Evolutionary conservation across 2,888 invertebrate species (phyloP), one percentile per base, ranked within the genome.

Genomic region (Neocrepidodera transversa): DNA sequence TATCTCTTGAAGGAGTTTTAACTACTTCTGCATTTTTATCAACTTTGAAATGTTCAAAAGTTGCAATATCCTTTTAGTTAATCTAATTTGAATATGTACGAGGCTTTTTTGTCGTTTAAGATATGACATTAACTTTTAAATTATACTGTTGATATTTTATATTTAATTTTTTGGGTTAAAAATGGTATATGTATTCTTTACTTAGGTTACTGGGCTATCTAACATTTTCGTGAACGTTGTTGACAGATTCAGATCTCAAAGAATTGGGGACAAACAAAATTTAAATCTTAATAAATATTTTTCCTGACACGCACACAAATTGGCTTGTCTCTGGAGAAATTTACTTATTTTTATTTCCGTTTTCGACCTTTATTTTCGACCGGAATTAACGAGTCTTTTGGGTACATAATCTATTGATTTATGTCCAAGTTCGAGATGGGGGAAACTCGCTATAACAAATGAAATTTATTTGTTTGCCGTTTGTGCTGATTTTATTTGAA

Each of bases 351-450:
- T 63, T 58, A 55, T 54, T 61, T 64, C 58, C 55, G 52, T 56
- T 58, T 59, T 58, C 59, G 59, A 59, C 59, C 49, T 63, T 60
- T 56, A 51, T 49, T 58, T 55, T 58, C 50, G 49, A 48, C 58
- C 42, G 52, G 58, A 60, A 64, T 58, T 64, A 64, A 58, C 63
- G 63, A 63, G 57, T 63, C 63, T 59, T 60, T 49, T 35, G 63
- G 63, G 63, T 60, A 48, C 55, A 63, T 57, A 62, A 64, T 61
- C 61, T 55, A 61, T 64, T 61, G 63, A 64, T 64, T 64, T 64
- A 64, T 64, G 56, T 53, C 36, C 28, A 45, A 58, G 45, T 56
- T 56, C 48, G 54, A 56, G 58, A 63, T 32, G 58, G 55, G 48
- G 48, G 45, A 58, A 62, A 59, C 50, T 62, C 61, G 50, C 56